Base-by-base conservation (phyloP, 2,113 vertebrate species). In the Penelope pileata region DNA sequence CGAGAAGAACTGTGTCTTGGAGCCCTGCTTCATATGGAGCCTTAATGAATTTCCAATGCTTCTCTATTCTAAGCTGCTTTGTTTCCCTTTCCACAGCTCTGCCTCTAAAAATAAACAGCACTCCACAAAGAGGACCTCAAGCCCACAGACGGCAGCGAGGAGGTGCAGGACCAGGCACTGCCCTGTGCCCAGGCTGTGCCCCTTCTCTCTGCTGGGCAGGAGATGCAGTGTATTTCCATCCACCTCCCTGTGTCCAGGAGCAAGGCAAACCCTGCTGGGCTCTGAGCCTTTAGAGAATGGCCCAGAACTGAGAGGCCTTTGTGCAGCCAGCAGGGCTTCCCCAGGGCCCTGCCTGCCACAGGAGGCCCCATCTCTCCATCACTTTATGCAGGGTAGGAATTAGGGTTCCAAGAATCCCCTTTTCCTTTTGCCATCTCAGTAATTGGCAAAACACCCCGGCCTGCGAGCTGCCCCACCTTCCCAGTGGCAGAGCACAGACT, bases 221-320 rank as follows among this genome's bases (percentile, higher is more conserved):
- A 24, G 48, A 30, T 14, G 14, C 10, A 22, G 59, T 10, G 63
- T 14, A 11, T 29, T 64, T 24, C 40, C 8, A 32, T 38, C 8
- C 42, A 9, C 51, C 21, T 13, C 73, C 84, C 62, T 3, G 0
- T 10, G 63, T 16, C 29, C 43, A 56, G 78, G 12, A 23, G 42
- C 45, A 19, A 36, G 16, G 5, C 16, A 48, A 90, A 50, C 0
- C 12, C 58, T 3, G 1, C 0, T 0, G 24, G 63, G 40, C 36
- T 12, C 42, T 4, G 11, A 36, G 18, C 27, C 54, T 16, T 27
- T 5, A 58, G 8, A 38, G 47, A 81, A 74, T 0, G 13, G 45
- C 16, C 47, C 69, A 30, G 62, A 12, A 50, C 2, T 18, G 29
- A 5, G 8, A 54, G 79, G 38, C n/a, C 59, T 32, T 30, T 6